Conservation (phyloP, 2,797 vertebrate species). For the Parauchenoglanis ngamensis region DNA sequence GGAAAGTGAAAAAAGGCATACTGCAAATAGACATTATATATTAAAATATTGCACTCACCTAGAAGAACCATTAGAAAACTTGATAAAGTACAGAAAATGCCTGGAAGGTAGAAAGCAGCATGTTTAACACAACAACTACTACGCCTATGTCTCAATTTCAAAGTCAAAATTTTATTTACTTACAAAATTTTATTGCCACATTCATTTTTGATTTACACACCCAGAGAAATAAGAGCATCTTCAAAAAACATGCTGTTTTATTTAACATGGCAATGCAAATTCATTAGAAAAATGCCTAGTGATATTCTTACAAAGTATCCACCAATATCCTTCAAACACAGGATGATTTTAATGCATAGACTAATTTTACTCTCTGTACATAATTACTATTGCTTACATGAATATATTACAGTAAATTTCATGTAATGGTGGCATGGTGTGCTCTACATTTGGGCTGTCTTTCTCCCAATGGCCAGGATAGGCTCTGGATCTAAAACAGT, state of each 20-base stretch:
- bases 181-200: neutral
- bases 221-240: neutral
- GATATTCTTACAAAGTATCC: too few species aligned
- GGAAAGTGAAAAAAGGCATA: slow-evolving; percentile 23
- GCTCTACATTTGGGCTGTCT: neutral
- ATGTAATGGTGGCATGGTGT: neutral
- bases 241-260: neutral
- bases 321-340: neutral
- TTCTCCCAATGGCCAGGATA: neutral
- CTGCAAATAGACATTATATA: slow-evolving; percentile 18
- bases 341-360: neutral
- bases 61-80: slow-evolving; percentile 13
- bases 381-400: neutral
- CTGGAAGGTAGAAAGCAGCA: neutral
- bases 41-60: slow-evolving; percentile 23
- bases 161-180: neutral
- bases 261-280: neutral
- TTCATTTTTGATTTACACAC: neutral
- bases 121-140: neutral
- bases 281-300: neutral
- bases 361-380: neutral
- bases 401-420: neutral
- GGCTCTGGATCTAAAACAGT: neutral
- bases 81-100: slow-evolving; percentile 20
- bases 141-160: neutral